Base-by-base conservation (phyloP, 2,797 vertebrate genomes). In the Gymnothorax reevesii region DNA sequence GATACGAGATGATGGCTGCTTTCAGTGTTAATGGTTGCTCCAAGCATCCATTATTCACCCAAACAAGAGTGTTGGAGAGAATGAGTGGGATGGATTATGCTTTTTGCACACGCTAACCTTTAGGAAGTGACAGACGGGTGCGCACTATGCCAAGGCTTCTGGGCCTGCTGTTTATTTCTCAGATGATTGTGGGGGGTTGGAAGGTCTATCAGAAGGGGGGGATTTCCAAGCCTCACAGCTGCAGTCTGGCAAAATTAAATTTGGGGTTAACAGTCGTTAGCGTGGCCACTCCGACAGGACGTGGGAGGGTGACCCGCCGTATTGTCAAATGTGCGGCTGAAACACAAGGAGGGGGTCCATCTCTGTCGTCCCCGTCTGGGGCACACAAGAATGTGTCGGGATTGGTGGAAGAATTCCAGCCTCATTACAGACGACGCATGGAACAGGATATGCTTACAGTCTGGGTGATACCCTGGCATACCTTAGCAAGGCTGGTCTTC, bases 1-100 rank as follows among this genome's bases (percentile, higher is more conserved):
- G 90, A 91, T 89, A 91, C 91, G 91, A 95, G 94, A 94, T 93
- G 92, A 95, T 93, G 89, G 90, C 80, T 89, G 94, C 94, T 95
- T 93, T 95, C 94, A 94, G 91, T 91, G 62, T 93, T 95, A 95
- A 96, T 95, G 94, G 94, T 94, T 92, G 92, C 89, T 89, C 91
- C 85, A 91, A 92, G 90, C 93, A 95, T 96, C 94, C 93, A 95
- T 96, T 95, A 95, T 95, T 95, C 94, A 95, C 90, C 90, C 91
- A 91, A 95, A 93, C 92, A 91, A 93, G 92, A 94, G 93, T 94
- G 94, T 90, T 89, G 90, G 90, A 93, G 86, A 91, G 91, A 88
- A 89, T 91, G 91, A 88, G 82, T 54, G 93, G 92, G 94, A 87
- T 94, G 95, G 95, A 92, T 94, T 94, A 94, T 94, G 91, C 89